Conservation (phyloP, 2,888 invertebrate genomes). For the Therioaphis trifolii region DNA sequence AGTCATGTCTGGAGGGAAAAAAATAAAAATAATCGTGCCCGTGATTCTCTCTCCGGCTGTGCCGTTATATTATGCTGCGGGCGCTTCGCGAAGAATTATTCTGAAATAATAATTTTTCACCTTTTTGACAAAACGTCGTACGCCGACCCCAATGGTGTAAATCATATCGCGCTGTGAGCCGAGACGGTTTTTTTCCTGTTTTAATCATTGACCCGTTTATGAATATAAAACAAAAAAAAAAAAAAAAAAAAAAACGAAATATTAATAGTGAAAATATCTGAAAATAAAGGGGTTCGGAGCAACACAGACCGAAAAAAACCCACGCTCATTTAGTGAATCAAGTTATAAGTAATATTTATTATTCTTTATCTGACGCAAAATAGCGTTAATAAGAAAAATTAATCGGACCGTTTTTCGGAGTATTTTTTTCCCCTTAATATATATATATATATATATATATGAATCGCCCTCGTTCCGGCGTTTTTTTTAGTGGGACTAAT, state of each 20-base stretch:
- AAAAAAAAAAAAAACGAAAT: conserved; percentile 48
- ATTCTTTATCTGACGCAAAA: conserved; percentile 25
- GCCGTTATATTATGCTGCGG: no score
- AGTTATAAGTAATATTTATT: conserved; percentile 49
- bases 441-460: no score
- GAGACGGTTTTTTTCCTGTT: conserved; percentile 11
- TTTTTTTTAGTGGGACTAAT: not conserved
- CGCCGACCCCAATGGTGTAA: not conserved
- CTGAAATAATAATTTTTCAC: conserved; percentile 19
- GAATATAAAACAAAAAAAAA: no score
- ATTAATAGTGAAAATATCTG: conserved; percentile 25
- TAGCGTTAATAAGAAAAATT: conserved; percentile 47
- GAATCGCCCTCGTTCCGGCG: not conserved
- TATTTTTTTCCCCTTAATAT: conserved; percentile 9
- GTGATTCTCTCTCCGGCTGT: no score
- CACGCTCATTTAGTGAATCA: conserved; percentile 26
- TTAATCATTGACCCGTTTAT: conserved; percentile 27
- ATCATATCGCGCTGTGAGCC: conserved; percentile 19
- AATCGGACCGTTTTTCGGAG: conserved; percentile 30
- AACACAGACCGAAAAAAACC: conserved; percentile 3
- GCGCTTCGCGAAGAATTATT: not conserved
- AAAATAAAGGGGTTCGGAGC: conserved; percentile 16
- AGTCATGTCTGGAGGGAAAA: no score
- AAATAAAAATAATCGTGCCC: no score
- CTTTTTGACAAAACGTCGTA: not conserved